Base-by-base conservation (phyloP, 2,888 invertebrate species). In the Plebejus argus region DNA sequence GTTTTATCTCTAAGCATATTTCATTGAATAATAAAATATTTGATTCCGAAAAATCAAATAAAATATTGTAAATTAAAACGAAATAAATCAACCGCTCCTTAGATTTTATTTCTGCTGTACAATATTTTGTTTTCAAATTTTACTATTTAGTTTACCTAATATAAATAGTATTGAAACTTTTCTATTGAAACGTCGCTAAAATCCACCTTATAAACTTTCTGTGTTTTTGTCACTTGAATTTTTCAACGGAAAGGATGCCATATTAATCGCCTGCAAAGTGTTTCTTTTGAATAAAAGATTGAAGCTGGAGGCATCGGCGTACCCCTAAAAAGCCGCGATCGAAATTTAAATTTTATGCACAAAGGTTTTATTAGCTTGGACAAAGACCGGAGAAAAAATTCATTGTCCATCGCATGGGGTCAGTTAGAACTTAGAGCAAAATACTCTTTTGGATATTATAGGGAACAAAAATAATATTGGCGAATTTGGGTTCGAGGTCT, bases 321-420 rank as follows among this genome's bases (percentile, higher is more conserved):
- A 49, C 74, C 74, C 49, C 71, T 77, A 72, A 77, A 70, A 77
- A 72, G 49, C 71, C 72, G 77, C 71, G 56, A 72, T 77, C 72
- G 49, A 72, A 77, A 72, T 77, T 72, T 77, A 77, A 77, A 77
- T 72, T 77, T 53, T 77, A 76, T 77, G 79, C 79, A 83, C 79
- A 81, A 79, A 78, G 71, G 66, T 82, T 82, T 83, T 84, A 84
- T 84, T 82, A 81, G 81, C 82, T 83, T 80, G 83, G 83, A 84
- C 83, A 81, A 79, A 81, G 83, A 80, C 81, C 82, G 83, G 82
- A 85, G 81, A 83, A 83, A 81, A 83, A 84, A 85, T 84, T 80
- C 84, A 85, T 89, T 87, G 86, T 89, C 87, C 80, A 83, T 85
- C 83, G 85, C 83, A 84, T 85, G 84, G 87, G 87, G 87, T 82